These are phyloP conservation scores for Agrotis segetum DNA, from an alignment of 2,888 invertebrate genomes.

Conservation along the genomic window DNA sequence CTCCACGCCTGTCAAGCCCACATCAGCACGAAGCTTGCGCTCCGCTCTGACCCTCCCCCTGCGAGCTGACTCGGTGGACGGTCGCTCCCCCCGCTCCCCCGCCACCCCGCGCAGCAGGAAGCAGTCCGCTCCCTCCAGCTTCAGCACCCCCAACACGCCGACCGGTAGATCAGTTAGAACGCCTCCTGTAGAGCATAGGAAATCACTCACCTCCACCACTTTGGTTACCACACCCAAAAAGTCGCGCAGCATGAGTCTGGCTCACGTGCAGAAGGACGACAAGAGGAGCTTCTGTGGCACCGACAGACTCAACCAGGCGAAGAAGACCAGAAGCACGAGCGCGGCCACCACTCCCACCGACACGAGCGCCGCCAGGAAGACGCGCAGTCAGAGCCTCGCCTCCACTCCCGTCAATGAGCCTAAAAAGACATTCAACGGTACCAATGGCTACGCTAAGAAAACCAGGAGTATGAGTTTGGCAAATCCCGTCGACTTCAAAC, in stretches of 20 bases:
- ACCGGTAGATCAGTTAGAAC: slow-evolving; percentile 77
- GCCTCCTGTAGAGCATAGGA: slow-evolving; percentile 78
- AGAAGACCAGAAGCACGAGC: slow-evolving; percentile 69
- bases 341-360: slow-evolving; percentile 78
- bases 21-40: slow-evolving; percentile 58
- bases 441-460: slow-evolving; percentile 78
- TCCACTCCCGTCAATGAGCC: slow-evolving; percentile 81
- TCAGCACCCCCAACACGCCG: slow-evolving; percentile 81
- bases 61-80: slow-evolving; percentile 69
- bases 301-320: slow-evolving; percentile 77
- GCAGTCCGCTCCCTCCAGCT: slow-evolving; percentile 84
- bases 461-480: slow-evolving; percentile 87
- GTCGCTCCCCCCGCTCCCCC: slow-evolving; percentile 61
- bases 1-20: slow-evolving; percentile 77
- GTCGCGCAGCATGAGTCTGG: slow-evolving; percentile 85
- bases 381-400: slow-evolving; percentile 86
- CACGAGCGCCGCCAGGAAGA: slow-evolving; percentile 65
- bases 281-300: slow-evolving; percentile 80
- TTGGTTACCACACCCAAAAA: slow-evolving; percentile 80
- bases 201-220: slow-evolving; percentile 76
- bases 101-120: slow-evolving; percentile 76
- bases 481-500: slow-evolving; percentile 73
- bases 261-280: slow-evolving; percentile 73
- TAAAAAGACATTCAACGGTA: slow-evolving; percentile 71
- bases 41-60: slow-evolving; percentile 81